Percentiles rank a stretch among this genome's conserved stretches.
These are phyloP conservation scores for Panagrolaimus sp. DNA, from an alignment of 1,140 invertebrate genomes.

Conservation along the genomic window DNA sequence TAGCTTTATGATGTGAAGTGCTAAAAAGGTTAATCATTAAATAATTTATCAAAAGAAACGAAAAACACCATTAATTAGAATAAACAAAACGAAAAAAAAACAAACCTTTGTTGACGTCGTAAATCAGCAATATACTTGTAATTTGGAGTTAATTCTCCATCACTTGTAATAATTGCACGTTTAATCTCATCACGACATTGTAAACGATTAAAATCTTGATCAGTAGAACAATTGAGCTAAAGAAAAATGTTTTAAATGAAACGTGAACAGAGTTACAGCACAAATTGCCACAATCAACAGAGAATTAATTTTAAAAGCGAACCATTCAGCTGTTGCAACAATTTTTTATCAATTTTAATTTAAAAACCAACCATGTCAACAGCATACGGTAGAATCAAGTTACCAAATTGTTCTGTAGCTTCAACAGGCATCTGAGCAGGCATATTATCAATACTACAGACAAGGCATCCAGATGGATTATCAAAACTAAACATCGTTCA, in stretches of 20 bases:
- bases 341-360: neutral
- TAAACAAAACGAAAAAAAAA: slow-evolving; percentile 1
- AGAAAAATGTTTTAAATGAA: slow-evolving; percentile 19
- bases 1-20: slow-evolving; percentile 39
- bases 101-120: slow-evolving; percentile 65
- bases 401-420: slow-evolving; percentile 93
- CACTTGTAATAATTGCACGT: slow-evolving; percentile 84
- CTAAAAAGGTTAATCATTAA: slow-evolving; percentile 4
- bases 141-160: slow-evolving; percentile 81
- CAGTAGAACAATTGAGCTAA: slow-evolving; percentile 66
- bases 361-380: slow-evolving; percentile 70
- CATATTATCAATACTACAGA: slow-evolving; percentile 99
- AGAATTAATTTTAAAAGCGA: no score
- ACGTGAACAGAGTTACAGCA: neutral
- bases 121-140: slow-evolving; percentile 92
- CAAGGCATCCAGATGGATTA: slow-evolving; percentile 72
- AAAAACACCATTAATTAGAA: slow-evolving; percentile 1
- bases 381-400: slow-evolving; percentile 80
- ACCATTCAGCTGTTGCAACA: neutral
- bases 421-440: slow-evolving; percentile 94
- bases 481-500: slow-evolving; percentile 48
- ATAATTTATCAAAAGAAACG: neutral
- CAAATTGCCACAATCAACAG: slow-evolving; percentile 11
- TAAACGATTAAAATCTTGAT: slow-evolving; percentile 52
- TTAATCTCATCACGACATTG: slow-evolving; percentile 55